Conservation (phyloP, 2,888 invertebrate genomes). For the Chaetogeoica ovagalla region DNA sequence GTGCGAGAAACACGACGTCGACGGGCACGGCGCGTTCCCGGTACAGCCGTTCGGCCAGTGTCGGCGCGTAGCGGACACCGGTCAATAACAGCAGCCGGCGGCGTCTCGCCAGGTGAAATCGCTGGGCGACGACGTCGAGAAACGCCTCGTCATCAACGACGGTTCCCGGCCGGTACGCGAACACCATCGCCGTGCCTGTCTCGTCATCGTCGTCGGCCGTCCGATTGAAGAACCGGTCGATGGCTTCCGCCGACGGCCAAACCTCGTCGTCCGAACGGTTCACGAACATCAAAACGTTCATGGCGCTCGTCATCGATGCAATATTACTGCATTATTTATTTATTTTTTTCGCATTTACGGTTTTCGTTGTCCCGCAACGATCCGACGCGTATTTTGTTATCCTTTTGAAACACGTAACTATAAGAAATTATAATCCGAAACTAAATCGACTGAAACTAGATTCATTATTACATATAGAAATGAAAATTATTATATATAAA, state of each 20-base stretch:
- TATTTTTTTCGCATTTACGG: too few species aligned
- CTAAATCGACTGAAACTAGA: too few species aligned
- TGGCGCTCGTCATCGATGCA: not conserved
- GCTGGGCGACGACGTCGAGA: not conserved
- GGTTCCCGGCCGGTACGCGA: not conserved
- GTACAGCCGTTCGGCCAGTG: not conserved
- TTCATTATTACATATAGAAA: too few species aligned
- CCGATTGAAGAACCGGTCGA: not conserved
- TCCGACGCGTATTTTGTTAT: too few species aligned
- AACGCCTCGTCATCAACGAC: not conserved
- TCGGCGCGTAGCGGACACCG: not conserved
- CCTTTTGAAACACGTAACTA: too few species aligned
- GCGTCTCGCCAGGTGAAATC: not conserved
- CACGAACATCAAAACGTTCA: slow-evolving; percentile 28
- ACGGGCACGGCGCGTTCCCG: slow-evolving; percentile 13
- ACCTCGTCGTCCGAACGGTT: not conserved
- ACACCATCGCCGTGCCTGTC: not conserved
- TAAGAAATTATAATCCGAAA: too few species aligned
- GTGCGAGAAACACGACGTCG: not conserved
- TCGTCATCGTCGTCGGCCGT: not conserved
- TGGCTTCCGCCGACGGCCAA: not conserved
- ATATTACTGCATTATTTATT: too few species aligned
- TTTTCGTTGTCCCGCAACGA: too few species aligned
- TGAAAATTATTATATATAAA: too few species aligned
- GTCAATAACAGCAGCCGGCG: not conserved